Conservation (phyloP, 2,888 invertebrate genomes). For the Desoria tigrina region DNA sequence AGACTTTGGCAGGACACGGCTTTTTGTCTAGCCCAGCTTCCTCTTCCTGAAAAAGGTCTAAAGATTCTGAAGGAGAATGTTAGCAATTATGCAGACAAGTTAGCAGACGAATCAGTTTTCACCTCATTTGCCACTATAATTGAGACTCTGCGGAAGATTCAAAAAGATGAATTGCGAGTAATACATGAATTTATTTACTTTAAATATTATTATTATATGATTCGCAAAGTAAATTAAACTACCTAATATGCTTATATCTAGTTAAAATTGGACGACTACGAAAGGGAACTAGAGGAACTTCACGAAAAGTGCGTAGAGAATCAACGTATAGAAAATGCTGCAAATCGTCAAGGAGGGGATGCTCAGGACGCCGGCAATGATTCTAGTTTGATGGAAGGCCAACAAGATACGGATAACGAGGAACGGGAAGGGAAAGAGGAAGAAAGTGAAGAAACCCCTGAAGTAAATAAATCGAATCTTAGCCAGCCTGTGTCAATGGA, state of each 20-base stretch:
- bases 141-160: slow-evolving; percentile 28
- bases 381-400: slow-evolving; percentile 4
- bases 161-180: slow-evolving; percentile 46
- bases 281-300: slow-evolving; percentile 37
- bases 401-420: no score
- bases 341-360: background rate
- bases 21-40: slow-evolving; percentile 44
- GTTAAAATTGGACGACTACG: slow-evolving; percentile 44
- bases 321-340: slow-evolving; percentile 20
- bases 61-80: slow-evolving; percentile 46
- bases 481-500: no score
- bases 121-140: slow-evolving; percentile 39
- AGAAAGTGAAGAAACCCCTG: no score
- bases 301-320: slow-evolving; percentile 35
- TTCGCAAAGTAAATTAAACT: background rate
- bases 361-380: background rate
- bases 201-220: background rate
- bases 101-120: slow-evolving; percentile 43
- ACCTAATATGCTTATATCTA: slow-evolving; percentile 17
- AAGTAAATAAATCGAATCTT: no score
- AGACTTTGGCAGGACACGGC: slow-evolving; percentile 46
- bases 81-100: slow-evolving; percentile 39
- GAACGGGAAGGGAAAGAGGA: no score
- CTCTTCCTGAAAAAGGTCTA: slow-evolving; percentile 46
- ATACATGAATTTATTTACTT: background rate